Evolutionary conservation across 37 sponge, comb jelly and placozoan species (phyloP), one percentile per base, ranked within the genome.

Genomic region (Chondrilla cf. caribensis): DNA sequence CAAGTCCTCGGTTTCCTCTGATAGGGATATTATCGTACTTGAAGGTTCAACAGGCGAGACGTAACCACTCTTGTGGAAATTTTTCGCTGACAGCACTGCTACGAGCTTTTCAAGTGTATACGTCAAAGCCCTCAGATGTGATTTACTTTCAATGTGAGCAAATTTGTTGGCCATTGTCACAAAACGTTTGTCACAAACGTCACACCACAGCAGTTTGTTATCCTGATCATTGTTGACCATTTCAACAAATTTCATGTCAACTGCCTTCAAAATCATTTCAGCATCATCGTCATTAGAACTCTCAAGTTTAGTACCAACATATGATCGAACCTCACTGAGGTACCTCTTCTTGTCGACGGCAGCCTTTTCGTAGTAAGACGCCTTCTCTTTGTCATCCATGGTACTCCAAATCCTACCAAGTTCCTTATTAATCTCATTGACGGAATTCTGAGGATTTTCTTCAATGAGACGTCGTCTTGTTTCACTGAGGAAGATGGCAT

Each of bases 401-500:
- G 76, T 43, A 15, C 44, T 43, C 76, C 76, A 73, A 11, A 42
- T 39, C 44, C 44, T 3, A 2, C 76, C 76, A n/a, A 73, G 36
- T 15, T 39, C 76, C 6, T 39, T 73, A 37, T 73, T 73, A 40
- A 73, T 73, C n/a, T 73, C 76, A 73, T 73, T 73, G 43, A 73
- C 36, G 25, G 76, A 37, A n/a, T 43, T 73, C 43, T 73, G 38
- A 4, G 76, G 76, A 42, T 40, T 25, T 8, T 39, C 76, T 8
- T 73, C 76, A 40, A 73, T 73, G 19, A 73, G 40, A n/a, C 36
- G 76, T 39, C 44, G 31, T 42, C 76, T 37, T 2, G 17, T 73
- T 73, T 73, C 76, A 42, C 76, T 73, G 38, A 73, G 44, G 36
- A 42, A 73, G n/a, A 73, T 73, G 18, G 76, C 76, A 73, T 73